Evolutionary conservation across 2,797 vertebrate species (phyloP), one percentile per base, ranked within the genome.

Genomic region (Oryzias sinensis): DNA sequence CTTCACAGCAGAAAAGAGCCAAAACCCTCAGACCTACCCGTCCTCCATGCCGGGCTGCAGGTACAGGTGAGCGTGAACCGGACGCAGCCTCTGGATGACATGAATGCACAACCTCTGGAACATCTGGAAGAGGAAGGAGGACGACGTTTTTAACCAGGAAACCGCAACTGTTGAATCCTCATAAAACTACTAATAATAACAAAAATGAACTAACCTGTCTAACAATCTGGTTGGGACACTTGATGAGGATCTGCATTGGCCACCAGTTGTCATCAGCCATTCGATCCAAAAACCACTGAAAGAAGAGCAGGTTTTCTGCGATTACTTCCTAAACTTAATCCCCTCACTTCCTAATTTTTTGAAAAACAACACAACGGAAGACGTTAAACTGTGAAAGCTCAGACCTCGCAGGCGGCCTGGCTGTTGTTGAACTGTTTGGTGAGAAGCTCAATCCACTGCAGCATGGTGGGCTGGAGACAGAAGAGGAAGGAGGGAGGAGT

Each of bases 201-300:
- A 2, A 1, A 18, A 5, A 45, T 3, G 1, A 1, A 25, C 87
- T 88, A 80, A 96, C 97, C 92, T 99, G 97, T 89, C 97, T 92
- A 63, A 99, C 97, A 58, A 99, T 99, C 90, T 99, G 97, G 91
- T 98, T 99, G 70, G 97, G 97, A 60, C 97, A 99, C 83, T 99
- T 99, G 70, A 99, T 99, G 75, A 99, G 91, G 87, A 99, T 99
- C 91, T 99, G 97, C 97, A 99, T 99, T 37, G 97, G 97, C 97
- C 97, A 99, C 97, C 97, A 98, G 90, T 99, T 98, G 86, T 99
- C 97, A 73, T 99, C 97, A 54, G 97, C 97, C 97, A 99, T 99
- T 33, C 95, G 94, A 80, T 99, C 97, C 90, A 99, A 88, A 91
- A 99, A 99, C 97, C 97, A 99, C 97, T 99, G 85, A 65, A 82